These are phyloP conservation scores for Sitta carolinensis DNA, from an alignment of 2,797 vertebrate genomes.

Conservation along the genomic window DNA sequence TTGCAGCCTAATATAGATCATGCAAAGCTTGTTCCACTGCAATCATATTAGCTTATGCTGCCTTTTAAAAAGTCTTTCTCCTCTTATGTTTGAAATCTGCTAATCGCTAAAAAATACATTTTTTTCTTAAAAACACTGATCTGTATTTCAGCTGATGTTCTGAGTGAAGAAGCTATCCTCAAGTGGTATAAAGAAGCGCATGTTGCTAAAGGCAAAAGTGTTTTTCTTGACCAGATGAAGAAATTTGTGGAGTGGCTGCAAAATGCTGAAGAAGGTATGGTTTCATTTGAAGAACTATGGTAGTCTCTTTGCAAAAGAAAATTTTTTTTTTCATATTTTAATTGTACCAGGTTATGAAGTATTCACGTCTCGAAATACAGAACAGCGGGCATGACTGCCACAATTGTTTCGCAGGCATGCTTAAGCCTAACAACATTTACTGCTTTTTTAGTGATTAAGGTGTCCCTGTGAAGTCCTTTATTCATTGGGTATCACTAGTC, in stretches of 20 bases:
- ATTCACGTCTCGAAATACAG: background rate
- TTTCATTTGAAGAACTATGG: background rate
- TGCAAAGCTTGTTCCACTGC: background rate
- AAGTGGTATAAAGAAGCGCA: slow-evolving; percentile 93
- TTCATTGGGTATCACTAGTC: background rate
- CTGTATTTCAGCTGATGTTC: slow-evolving; percentile 84
- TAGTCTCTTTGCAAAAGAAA: background rate
- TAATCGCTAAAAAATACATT: background rate
- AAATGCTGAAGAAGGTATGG: slow-evolving; percentile 90
- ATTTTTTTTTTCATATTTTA: background rate
- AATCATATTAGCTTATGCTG: background rate
- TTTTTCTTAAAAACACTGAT: background rate
- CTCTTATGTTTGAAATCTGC: background rate
- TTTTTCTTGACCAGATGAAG: slow-evolving; percentile 94
- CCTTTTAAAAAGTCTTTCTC: background rate
- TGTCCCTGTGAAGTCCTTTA: background rate
- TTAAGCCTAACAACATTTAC: background rate
- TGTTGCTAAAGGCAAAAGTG: slow-evolving; percentile 89
- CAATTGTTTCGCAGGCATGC: background rate
- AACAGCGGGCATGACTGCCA: background rate
- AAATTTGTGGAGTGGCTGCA: slow-evolving; percentile 93
- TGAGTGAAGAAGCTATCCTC: slow-evolving; percentile 90
- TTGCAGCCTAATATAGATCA: background rate
- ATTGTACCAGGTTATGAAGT: background rate
- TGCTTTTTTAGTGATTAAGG: background rate